phyloP scores from a whole-genome alignment of 2,888 invertebrate species.

The Brenthis ino region DNA sequence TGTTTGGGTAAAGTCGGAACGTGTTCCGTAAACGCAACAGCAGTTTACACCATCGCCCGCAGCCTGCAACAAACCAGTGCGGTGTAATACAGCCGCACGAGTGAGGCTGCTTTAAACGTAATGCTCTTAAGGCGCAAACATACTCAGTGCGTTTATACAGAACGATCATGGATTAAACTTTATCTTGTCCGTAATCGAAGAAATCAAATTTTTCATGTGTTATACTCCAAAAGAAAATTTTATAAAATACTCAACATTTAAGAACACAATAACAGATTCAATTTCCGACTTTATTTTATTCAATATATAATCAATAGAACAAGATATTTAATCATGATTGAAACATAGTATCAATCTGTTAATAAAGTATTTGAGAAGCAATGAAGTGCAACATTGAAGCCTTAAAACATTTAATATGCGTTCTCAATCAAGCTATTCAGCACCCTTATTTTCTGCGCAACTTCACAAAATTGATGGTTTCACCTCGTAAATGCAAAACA shows the following conservation, averaged over 20 bases:
- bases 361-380: slow-evolving; percentile 2
- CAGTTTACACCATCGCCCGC: slow-evolving; percentile 31
- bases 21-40: slow-evolving; percentile 31
- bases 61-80: slow-evolving; percentile 51
- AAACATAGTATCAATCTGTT: not conserved
- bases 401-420: slow-evolving; percentile 33
- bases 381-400: slow-evolving; percentile 15
- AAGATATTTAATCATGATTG: not conserved
- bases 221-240: not conserved
- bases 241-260: too few species aligned
- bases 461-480: slow-evolving; percentile 73
- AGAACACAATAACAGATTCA: not conserved
- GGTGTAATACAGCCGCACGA: slow-evolving; percentile 54
- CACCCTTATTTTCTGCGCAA: slow-evolving; percentile 32
- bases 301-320: too few species aligned
- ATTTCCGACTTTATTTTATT: not conserved
- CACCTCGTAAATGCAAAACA: slow-evolving; percentile 76
- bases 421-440: slow-evolving; percentile 22
- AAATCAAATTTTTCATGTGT: not conserved
- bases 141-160: slow-evolving; percentile 8
- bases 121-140: slow-evolving; percentile 20
- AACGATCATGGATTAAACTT: slow-evolving; percentile 10
- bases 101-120: slow-evolving; percentile 50
- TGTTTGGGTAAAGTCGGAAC: slow-evolving; percentile 23
- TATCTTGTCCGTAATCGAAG: slow-evolving; percentile 1